Base-by-base conservation (phyloP, 2,888 invertebrate species). In the Eudasyphora cyanicolor region DNA sequence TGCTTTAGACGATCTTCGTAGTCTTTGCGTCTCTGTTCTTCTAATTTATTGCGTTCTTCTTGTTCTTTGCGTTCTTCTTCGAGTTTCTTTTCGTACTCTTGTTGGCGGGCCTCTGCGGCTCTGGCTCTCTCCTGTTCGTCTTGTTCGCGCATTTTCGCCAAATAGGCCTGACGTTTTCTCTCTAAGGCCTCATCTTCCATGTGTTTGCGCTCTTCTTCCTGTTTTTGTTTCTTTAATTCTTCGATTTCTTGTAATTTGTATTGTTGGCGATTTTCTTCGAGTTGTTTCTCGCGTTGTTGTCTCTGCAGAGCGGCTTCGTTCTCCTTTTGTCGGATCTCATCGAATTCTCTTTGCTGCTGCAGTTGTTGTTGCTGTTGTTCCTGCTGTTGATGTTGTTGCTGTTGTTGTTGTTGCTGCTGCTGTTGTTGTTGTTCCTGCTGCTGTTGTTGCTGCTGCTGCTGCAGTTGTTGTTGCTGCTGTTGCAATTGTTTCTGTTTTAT, bases 1-100 rank as follows among this genome's bases (percentile, higher is more conserved):
- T 88, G 85, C 24, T 86, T 86, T 5, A 90, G 49, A 2, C 83
- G 87, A 69, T 88, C 85, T 64, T 89, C 89, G 42, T 90, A 87
- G 75, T 91, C 90, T 49, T 90, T 86, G 0, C 88, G 90, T 74
- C 89, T 85, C 82, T 89, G 88, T 69, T 89, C 88, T 7, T 87
- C 90, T 6, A 85, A 73, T 1, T 62, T 10, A 19, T 69, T 75
- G 2, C 90, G 90, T 64, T 88, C 86, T 19, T 87, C 86, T 8
- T 87, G 87, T 21, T 87, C 86, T 27, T 78, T 86, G 0, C 87
- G 87, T 57, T 90, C 88, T 49, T 88, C 88, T 21, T 86, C 88
- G 57, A 85, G 87, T 80, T 84, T 77, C 8, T 21, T 51, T 42
- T 81, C 80, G 24, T 70, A 42, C 17, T 81, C 78, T 24, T 75